Base-by-base conservation (phyloP, 2,888 invertebrate genomes). In the Syrista parreyssii region DNA sequence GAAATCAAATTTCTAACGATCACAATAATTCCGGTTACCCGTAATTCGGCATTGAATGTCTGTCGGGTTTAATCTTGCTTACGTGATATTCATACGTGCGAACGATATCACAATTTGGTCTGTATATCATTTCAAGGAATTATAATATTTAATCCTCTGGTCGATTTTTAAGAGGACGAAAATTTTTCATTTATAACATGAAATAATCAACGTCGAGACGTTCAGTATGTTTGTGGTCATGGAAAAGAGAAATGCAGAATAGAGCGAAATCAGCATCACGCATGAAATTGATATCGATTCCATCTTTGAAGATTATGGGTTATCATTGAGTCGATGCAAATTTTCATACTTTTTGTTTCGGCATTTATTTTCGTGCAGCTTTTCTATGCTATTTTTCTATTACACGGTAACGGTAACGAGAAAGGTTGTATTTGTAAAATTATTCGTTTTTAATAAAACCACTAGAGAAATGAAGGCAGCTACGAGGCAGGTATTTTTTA, bases 1-100 rank as follows among this genome's bases (percentile, higher is more conserved):
- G 88, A 88, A 89, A 89, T 89, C 87, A 89, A 88, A 88, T 88
- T 87, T 88, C 87, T 88, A 88, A 88, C 88, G 86, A 88, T 87
- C 84, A 83, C 79, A 82, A 84, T 81, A 84, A 86, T 86, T 83
- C 80, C 80, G 71, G 4, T 11, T 11, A 71, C 23, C 23, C 23
- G 23, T 55, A 55, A 55, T 23, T 2, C 55, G 23, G 0, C 23
- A 55, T 55, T 23, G 23, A 55, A 23, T 9, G 23, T 55, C 9
- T 23, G 23, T 55, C 55, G 9, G 23, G 23, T 9, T 55, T 55
- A 55, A 55, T 23, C 9, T 15, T 55, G 6, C 73, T 78, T 78
- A 78, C 75, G 78, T 75, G 73, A 78, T 73, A 75, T 78, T 55
- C 23, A 55, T 55, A 9, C 9, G 23, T 23, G 9, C 3, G 55